Evolutionary conservation across 2,797 vertebrate species (phyloP).

Genomic region (Gymnopithys bicolor): DNA sequence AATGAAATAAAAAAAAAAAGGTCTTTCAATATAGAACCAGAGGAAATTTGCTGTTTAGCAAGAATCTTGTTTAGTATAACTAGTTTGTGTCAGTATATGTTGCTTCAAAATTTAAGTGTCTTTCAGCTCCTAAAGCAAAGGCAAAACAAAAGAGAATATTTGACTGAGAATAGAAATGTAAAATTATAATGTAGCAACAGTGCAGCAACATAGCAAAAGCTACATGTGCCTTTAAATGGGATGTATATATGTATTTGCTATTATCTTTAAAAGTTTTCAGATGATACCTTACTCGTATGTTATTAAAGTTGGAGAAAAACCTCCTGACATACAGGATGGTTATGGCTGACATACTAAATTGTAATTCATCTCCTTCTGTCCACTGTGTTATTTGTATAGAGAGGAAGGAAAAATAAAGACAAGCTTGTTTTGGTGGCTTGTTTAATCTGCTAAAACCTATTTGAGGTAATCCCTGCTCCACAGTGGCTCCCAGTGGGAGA

Average conservation of each 20-base stretch:
- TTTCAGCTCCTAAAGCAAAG: background rate
- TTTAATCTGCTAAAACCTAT: conserved; percentile 47
- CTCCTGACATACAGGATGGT: background rate
- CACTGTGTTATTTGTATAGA: background rate
- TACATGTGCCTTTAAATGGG: background rate
- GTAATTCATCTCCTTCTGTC: background rate
- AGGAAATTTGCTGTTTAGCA: background rate
- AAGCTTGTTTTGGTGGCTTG: background rate
- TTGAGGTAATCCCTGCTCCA: conserved; percentile 38
- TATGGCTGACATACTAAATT: background rate
- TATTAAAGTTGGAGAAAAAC: background rate
- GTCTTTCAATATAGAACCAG: background rate
- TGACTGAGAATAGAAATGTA: background rate
- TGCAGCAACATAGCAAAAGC: background rate
- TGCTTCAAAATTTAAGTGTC: background rate
- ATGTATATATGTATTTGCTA: background rate
- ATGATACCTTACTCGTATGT: background rate
- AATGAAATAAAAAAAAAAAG: background rate
- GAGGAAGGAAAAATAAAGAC: background rate
- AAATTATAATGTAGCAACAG: background rate
- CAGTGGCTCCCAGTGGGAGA: conserved; percentile 45
- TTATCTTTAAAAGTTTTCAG: background rate
- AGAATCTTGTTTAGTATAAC: background rate
- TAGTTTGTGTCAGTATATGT: background rate
- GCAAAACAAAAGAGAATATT: background rate